A percentile compares a stretch with the other conserved stretches of the same genome.
Evolutionary conservation across 2,888 invertebrate species (phyloP).

Genomic region (Ceramica pisi): DNA sequence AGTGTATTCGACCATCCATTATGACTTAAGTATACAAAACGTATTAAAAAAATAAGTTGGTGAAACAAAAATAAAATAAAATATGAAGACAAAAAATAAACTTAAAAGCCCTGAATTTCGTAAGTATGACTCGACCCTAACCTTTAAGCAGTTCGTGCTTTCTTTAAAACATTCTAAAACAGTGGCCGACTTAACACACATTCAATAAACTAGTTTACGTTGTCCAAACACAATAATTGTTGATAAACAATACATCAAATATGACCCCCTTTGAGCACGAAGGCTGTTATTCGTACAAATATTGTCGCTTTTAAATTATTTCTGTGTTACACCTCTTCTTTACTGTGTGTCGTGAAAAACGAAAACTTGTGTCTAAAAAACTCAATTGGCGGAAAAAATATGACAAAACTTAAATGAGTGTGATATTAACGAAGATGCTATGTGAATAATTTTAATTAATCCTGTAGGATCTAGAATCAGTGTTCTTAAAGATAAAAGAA

Average conservation of each 20-base stretch:
- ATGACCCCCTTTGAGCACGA: constrained; percentile 69
- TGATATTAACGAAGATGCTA: neutral
- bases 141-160: constrained; percentile 26
- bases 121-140: constrained; percentile 16
- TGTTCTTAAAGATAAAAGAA: neutral
- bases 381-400: neutral
- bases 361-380: constrained; percentile 18
- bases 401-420: neutral
- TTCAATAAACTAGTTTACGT: constrained; percentile 62
- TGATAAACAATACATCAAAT: constrained; percentile 71
- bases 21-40: too few species aligned
- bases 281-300: constrained; percentile 30
- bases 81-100: neutral
- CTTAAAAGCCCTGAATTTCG: neutral
- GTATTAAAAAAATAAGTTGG: neutral
- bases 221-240: constrained; percentile 58
- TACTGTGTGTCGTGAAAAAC: constrained; percentile 17
- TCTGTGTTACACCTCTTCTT: constrained; percentile 31
- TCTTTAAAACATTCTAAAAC: constrained; percentile 44
- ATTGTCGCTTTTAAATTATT: constrained; percentile 58
- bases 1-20: too few species aligned
- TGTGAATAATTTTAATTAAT: neutral
- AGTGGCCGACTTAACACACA: constrained; percentile 51
- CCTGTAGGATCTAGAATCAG: neutral
- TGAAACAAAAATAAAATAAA: neutral